Base-by-base conservation (phyloP, 2,113 vertebrate genomes). In the Empidonax alnorum region DNA sequence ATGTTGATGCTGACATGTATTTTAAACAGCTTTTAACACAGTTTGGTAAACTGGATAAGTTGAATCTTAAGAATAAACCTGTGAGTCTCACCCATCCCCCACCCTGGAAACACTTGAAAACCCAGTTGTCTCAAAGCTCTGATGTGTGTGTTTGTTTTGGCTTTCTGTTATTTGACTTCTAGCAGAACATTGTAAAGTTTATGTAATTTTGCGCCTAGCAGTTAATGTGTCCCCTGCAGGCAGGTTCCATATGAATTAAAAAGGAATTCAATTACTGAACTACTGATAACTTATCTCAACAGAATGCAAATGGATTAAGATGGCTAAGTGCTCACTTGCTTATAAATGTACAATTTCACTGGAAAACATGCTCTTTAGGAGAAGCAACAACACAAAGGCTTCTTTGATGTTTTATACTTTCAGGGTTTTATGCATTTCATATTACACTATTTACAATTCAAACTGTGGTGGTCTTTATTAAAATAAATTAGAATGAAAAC, bases 241-340 rank as follows among this genome's bases (percentile, higher is more conserved):
- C 95, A 98, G 91, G 55, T 91, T 96, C 87, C 15, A 20, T 95
- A 93, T 95, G 96, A 98, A 98, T 97, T 97, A 96, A 96, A 95
- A 95, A 94, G 95, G 96, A 97, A 97, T 97, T 98, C 97, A 98
- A 97, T 98, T 98, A 98, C 96, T 86, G 89, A 97, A 96, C 89
- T 96, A 59, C 94, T 96, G 97, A 98, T 98, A 97, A 97, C 94
- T 96, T 97, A 96, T 97, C 97, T 97, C 92, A 89, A 93, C 94
- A 93, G 97, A 98, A 97, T 96, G 96, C 96, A 97, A 98, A 97
- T 97, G 93, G 69, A 86, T 97, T 94, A 96, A 95, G 87, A 97
- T 88, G 74, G 82, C 80, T 96, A 94, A 96, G 92, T 90, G 80
- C 88, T 97, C 71, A 62, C 82, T 94, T 5, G 9, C 71, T 89